Evolutionary conservation across 2,888 invertebrate species (phyloP), one percentile per base, ranked within the genome.

Genomic region (Leucania comma): DNA sequence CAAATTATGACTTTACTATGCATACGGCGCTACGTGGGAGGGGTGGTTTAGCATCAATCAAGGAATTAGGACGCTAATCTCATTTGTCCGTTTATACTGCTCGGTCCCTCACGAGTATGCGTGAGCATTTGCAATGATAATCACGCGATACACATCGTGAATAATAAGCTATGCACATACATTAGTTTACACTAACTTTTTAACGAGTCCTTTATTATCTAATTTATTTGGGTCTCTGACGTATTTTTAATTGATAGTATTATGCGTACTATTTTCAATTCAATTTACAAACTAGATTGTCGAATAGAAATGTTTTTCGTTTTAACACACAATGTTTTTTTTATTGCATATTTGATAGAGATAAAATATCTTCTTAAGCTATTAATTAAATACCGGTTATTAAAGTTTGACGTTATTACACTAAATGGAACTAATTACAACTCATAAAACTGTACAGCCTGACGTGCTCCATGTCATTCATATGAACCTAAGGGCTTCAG

Each of bases 1-100:
- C 79, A 83, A 85, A 87, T 88, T 89, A 90, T 87, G 86, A 87
- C 81, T 86, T 86, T 85, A 86, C 86, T 88, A 87, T 89, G 89
- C 87, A 86, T 85, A 87, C 82, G 74, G 71, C 60, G 65, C 65
- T 75, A 67, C 82, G 78, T 83, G 79, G 85, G 83, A 85, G 86
- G 90, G 89, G 88, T 85, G 89, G 87, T 89, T 86, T 88, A 87
- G 86, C 92, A 94, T 94, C 93, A 91, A 93, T 94, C 93, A 93
- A 89, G 91, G 93, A 90, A 92, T 93, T 93, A 91, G 90, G 88
- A 85, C 84, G 86, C 86, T 93, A 93, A 93, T 93, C 92, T 92
- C 89, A 90, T 92, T 92, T 92, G 90, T 90, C 89, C 87, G 87
- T 88, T 89, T 90, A 84, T 82, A 83, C 82, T 87, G 81, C 78